phyloP scores from a whole-genome alignment of 1,140 invertebrate genomes.

The Drosophila bocki region DNA sequence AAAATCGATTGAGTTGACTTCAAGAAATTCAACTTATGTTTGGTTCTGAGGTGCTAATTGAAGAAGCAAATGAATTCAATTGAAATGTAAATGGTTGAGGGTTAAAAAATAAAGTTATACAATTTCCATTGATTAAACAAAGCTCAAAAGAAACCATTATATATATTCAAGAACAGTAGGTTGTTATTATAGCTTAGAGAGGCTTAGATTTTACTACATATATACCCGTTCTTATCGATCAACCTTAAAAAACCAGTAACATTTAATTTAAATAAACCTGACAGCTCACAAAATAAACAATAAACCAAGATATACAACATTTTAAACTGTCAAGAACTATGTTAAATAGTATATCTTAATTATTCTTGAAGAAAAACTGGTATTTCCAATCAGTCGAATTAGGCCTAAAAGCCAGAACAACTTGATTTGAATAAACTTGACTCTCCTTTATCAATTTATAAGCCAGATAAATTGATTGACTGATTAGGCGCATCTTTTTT shows the following conservation, averaged over 20 bases:
- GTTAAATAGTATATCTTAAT: background rate
- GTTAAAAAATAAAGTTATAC: background rate
- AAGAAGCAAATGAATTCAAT: background rate
- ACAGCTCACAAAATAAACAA: background rate
- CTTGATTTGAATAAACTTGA: constrained; percentile 1
- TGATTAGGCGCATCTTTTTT: constrained; percentile 8
- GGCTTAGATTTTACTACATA: too few species aligned
- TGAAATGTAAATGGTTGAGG: background rate
- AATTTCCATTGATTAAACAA: background rate
- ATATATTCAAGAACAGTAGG: background rate
- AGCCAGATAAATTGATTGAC: constrained; percentile 3
- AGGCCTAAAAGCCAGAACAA: constrained; percentile 2
- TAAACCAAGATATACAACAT: background rate
- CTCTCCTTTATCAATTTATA: background rate
- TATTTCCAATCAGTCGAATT: constrained; percentile 3
- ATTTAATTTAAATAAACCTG: constrained; percentile 1
- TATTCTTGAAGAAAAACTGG: background rate
- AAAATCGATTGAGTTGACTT: constrained; percentile 1
- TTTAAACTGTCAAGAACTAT: background rate
- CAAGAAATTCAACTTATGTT: background rate
- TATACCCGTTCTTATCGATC: background rate
- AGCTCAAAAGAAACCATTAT: constrained; percentile 1
- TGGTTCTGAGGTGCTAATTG: constrained; percentile 1
- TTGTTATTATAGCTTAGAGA: background rate
- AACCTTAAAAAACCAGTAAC: background rate